These are phyloP conservation scores for Odontesthes bonariensis DNA, from an alignment of 2,113 vertebrate species.

Conservation along the genomic window DNA sequence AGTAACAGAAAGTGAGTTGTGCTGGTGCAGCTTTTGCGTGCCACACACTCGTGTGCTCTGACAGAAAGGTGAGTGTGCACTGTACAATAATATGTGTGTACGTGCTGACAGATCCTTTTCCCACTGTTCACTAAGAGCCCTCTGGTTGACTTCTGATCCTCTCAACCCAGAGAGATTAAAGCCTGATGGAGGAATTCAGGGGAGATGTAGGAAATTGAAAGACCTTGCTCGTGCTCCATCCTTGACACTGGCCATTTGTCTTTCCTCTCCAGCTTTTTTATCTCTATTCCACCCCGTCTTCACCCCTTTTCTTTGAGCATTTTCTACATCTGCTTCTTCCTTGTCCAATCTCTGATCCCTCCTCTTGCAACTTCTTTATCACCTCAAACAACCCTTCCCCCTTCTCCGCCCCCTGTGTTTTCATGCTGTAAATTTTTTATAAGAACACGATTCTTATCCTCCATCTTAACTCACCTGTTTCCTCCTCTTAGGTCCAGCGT, in stretches of 20 bases:
- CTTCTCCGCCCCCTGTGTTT: neutral
- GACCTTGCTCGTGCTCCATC: conserved; percentile 6
- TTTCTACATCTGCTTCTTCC: neutral
- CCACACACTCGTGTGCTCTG: no score
- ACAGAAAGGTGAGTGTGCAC: no score
- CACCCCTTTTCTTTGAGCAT: neutral
- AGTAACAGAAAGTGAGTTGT: no score
- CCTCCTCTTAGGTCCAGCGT: neutral
- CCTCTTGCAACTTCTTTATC: neutral
- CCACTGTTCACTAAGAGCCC: conserved; percentile 48
- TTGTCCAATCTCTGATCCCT: neutral
- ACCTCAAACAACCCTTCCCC: neutral
- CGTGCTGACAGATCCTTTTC: conserved; percentile 65
- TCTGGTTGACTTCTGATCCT: conserved; percentile 61
- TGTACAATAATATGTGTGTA: neutral
- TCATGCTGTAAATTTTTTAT: conserved; percentile 17
- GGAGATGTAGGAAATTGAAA: neutral
- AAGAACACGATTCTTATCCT: conserved; percentile 2
- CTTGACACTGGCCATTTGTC: neutral
- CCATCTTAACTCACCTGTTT: neutral
- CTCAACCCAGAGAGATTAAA: conserved; percentile 52
- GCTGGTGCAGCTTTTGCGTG: no score
- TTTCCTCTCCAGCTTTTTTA: neutral
- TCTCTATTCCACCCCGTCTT: conserved; percentile 9
- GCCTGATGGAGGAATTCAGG: conserved; percentile 38